Percentiles rank a stretch among this genome's conserved stretches.
Conservation (phyloP, 2,888 invertebrate genomes). For the Apocheima hispidaria region DNA sequence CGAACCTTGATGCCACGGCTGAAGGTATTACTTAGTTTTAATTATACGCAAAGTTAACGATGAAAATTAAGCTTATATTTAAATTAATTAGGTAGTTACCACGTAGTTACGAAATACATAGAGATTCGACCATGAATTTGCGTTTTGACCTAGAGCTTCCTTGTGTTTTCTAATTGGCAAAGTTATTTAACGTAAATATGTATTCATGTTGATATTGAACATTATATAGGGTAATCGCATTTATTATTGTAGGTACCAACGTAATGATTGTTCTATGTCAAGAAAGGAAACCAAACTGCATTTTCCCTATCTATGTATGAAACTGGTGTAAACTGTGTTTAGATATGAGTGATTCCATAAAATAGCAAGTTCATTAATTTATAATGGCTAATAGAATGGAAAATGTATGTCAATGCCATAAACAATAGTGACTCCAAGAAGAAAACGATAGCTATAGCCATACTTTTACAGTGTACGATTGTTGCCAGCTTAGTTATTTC, state of each 20-base stretch:
- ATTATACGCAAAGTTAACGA: slow-evolving; percentile 16
- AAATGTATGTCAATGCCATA: no score
- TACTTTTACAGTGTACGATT: no score
- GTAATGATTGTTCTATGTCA: no score
- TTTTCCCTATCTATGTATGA: no score
- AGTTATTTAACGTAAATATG: neutral
- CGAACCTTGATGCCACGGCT: slow-evolving; percentile 12
- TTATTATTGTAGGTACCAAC: no score
- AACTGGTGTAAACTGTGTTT: no score
- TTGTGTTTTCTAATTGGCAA: neutral
- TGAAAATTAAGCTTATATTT: slow-evolving; percentile 18
- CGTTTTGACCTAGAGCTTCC: slow-evolving; percentile 11
- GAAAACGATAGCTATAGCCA: no score
- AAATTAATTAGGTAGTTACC: slow-evolving; percentile 8
- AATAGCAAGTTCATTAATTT: slow-evolving; percentile 32
- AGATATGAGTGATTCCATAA: neutral
- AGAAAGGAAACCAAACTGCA: no score
- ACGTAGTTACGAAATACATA: no score
- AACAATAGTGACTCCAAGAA: no score
- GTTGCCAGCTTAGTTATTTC: no score
- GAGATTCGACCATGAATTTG: slow-evolving; percentile 13
- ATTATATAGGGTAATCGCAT: neutral
- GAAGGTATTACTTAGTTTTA: slow-evolving; percentile 11
- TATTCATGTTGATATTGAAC: neutral
- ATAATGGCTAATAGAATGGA: slow-evolving; percentile 6